A percentile compares a stretch with the other conserved stretches of the same genome.
These are phyloP conservation scores for Porites lobata DNA, from an alignment of 92 coral and sea anemone species.

Conservation along the genomic window DNA sequence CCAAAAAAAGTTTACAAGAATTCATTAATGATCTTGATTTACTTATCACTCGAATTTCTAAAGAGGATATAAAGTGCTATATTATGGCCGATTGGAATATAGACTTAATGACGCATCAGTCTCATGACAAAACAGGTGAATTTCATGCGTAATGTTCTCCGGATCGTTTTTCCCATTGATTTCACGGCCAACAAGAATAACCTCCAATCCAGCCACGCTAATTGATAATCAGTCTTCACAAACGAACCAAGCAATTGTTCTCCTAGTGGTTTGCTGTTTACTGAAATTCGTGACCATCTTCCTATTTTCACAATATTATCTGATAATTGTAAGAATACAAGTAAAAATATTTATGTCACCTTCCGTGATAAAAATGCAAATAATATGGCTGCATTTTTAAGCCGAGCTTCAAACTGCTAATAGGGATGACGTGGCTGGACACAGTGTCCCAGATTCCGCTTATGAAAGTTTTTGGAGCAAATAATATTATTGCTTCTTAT, in stretches of 20 bases:
- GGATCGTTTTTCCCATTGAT: not conserved
- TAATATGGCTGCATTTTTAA: not conserved
- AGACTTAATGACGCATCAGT: too few species aligned
- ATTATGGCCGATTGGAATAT: too few species aligned
- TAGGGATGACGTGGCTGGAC: too few species aligned
- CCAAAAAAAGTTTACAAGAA: too few species aligned
- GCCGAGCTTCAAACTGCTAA: too few species aligned
- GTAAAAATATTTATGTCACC: not conserved
- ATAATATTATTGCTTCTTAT: constrained; percentile 24
- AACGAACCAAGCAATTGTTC: not conserved
- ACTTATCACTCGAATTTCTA: constrained; percentile 22
- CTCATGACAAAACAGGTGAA: too few species aligned
- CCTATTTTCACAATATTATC: not conserved
- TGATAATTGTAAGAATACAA: not conserved
- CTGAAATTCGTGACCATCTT: constrained; percentile 39
- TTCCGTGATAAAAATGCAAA: not conserved
- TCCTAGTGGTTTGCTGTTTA: not conserved
- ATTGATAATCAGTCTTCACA: constrained; percentile 30
- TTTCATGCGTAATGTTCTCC: not conserved
- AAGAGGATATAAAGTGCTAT: constrained; percentile 5
- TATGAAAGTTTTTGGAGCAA: constrained; percentile 21
- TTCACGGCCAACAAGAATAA: too few species aligned
- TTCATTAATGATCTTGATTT: constrained; percentile 5
- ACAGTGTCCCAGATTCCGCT: too few species aligned
- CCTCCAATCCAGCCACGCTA: not conserved